A percentile compares a stretch with the other conserved stretches of the same genome.
Conservation (phyloP, 1,140 invertebrate species). For the Zaprionus lachaisei region DNA sequence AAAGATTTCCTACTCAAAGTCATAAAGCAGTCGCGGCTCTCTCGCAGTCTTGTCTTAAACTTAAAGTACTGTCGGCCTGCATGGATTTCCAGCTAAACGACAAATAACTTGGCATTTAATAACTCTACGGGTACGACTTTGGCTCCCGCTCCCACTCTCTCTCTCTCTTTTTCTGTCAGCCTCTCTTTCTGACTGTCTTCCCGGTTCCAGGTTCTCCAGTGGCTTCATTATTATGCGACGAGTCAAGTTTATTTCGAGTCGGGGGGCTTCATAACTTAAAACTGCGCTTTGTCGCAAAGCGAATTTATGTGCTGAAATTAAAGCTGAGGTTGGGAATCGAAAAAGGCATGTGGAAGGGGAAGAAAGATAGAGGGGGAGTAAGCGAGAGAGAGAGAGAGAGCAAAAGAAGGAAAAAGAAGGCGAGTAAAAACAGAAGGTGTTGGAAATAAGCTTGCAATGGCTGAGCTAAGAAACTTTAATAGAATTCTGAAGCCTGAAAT, state of each 20-base stretch:
- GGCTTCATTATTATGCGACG: slow-evolving; percentile 66
- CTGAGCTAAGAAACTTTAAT: neutral
- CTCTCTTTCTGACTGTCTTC: neutral
- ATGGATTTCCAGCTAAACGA: slow-evolving; percentile 79
- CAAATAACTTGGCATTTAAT: slow-evolving; percentile 83
- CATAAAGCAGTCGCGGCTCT: slow-evolving; percentile 67
- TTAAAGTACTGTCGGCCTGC: slow-evolving; percentile 70
- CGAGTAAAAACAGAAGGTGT: neutral
- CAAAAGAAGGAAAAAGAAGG: neutral
- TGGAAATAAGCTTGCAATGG: neutral
- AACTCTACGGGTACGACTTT: slow-evolving; percentile 58
- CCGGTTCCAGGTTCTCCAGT: slow-evolving; percentile 10
- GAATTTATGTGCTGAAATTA: slow-evolving; percentile 73
- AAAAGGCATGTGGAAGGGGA: neutral
- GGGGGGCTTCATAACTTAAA: slow-evolving; percentile 64
- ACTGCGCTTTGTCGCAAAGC: slow-evolving; percentile 60
- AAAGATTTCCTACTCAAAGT: slow-evolving; percentile 79
- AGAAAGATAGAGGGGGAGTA: neutral
- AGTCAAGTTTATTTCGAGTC: slow-evolving; percentile 58
- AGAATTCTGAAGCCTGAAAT: neutral
- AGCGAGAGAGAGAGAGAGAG: neutral
- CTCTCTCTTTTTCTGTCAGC: neutral
- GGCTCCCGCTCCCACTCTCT: slow-evolving; percentile 10
- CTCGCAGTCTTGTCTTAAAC: slow-evolving; percentile 56
- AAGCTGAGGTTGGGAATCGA: slow-evolving; percentile 41